Percentiles rank a stretch among this genome's conserved stretches.
These are phyloP conservation scores for Amiota mariae DNA, from an alignment of 2,888 invertebrate species.

Conservation along the genomic window DNA sequence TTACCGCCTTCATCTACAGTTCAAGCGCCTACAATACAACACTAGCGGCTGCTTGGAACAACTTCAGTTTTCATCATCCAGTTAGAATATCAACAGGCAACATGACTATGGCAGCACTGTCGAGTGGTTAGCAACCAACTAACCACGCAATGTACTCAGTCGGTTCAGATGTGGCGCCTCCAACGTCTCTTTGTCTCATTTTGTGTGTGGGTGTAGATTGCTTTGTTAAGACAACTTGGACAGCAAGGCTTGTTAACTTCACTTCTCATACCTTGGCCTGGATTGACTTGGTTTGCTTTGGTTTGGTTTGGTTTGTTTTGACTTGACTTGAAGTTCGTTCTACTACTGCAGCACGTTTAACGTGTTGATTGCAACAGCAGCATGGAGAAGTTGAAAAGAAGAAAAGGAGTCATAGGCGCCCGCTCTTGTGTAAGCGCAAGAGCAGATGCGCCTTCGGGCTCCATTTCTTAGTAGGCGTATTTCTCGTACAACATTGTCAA, in stretches of 20 bases:
- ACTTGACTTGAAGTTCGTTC: conserved; percentile 22
- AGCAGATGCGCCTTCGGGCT: too few species aligned
- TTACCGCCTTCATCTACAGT: not conserved
- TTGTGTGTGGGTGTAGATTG: conserved; percentile 30
- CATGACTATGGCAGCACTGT: too few species aligned
- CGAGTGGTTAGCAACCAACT: too few species aligned
- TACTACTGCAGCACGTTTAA: conserved; percentile 47
- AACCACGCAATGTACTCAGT: too few species aligned
- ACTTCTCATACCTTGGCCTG: conserved; percentile 51
- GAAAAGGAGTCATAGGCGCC: too few species aligned
- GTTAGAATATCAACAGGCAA: too few species aligned
- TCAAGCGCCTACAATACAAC: conserved; percentile 16
- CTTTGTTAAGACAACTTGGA: conserved; percentile 26
- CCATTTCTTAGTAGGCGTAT: too few species aligned
- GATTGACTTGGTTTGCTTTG: conserved; percentile 50
- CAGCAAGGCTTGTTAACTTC: not conserved
- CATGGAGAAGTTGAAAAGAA: conserved; percentile 32
- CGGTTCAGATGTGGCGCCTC: too few species aligned
- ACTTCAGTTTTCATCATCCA: too few species aligned
- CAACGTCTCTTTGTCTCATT: too few species aligned
- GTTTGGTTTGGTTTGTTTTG: conserved; percentile 52
- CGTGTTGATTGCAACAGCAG: conserved; percentile 37
- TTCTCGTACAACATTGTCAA: too few species aligned
- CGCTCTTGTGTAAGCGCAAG: too few species aligned
- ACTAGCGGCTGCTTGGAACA: not conserved